phyloP scores from a whole-genome alignment of 1,140 invertebrate genomes.

The Lasioglossum baleicum region DNA sequence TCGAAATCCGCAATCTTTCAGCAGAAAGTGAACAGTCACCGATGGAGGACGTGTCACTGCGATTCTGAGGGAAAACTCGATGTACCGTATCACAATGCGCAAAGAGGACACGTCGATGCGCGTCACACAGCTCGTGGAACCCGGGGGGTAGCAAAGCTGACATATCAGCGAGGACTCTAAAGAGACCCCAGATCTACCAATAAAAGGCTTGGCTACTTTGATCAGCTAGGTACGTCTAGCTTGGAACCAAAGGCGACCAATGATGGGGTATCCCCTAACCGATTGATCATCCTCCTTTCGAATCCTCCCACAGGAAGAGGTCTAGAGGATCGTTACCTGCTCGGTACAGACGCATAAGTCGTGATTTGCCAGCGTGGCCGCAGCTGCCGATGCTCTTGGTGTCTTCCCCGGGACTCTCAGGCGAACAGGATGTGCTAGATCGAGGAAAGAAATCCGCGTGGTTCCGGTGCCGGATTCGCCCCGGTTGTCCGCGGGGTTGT shows the following conservation, averaged over 20 bases:
- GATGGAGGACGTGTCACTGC: background rate
- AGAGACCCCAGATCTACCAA: too few relatives aligned
- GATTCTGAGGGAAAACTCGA: background rate
- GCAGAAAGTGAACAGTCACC: background rate
- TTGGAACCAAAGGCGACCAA: too few relatives aligned
- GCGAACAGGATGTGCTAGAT: too few relatives aligned
- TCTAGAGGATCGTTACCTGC: conserved; percentile 71
- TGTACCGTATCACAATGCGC: conserved; percentile 29
- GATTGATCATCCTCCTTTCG: too few relatives aligned
- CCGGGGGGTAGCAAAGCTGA: background rate
- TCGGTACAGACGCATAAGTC: conserved; percentile 80
- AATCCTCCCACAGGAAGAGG: too few relatives aligned
- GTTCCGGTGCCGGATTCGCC: too few relatives aligned
- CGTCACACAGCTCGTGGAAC: conserved; percentile 1
- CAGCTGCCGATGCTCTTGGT: conserved; percentile 33
- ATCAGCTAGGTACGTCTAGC: too few relatives aligned
- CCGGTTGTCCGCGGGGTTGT: too few relatives aligned
- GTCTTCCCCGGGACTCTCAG: too few relatives aligned
- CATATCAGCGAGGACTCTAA: background rate
- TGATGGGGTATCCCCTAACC: too few relatives aligned
- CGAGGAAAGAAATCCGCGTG: too few relatives aligned
- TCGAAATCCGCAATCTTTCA: background rate
- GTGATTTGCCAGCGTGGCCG: conserved; percentile 74
- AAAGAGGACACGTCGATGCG: conserved; percentile 46
- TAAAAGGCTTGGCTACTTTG: too few relatives aligned